Percentiles rank a stretch among this genome's conserved stretches.
Conservation (phyloP, 2,797 vertebrate species). For the Lagorchestes hirsutus region DNA sequence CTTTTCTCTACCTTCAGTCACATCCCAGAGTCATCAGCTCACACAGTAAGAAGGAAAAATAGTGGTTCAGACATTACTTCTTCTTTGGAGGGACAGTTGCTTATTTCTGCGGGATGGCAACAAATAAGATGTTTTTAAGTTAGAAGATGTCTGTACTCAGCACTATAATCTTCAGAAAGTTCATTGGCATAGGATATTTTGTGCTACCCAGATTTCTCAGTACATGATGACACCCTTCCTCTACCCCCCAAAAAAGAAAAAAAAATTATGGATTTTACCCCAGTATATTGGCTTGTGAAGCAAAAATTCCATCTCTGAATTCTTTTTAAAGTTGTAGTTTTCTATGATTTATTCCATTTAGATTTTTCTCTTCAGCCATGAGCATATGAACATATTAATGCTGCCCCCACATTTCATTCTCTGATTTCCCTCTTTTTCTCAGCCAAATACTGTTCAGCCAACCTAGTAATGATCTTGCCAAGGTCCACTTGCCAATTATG, state of each 20-base stretch:
- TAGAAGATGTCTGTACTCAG: not conserved
- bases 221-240: not conserved
- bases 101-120: not conserved
- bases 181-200: not conserved
- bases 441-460: conserved; percentile 49
- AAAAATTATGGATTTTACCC: not conserved
- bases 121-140: conserved; percentile 6
- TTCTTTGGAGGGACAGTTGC: not conserved
- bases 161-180: not conserved
- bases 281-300: not conserved
- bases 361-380: not conserved
- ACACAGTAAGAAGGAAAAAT: not conserved
- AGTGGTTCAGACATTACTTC: not conserved
- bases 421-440: conserved; percentile 56
- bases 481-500: conserved; percentile 66
- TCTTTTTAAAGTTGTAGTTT: not conserved
- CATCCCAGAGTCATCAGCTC: not conserved
- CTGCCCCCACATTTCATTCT: not conserved
- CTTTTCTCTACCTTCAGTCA: not conserved
- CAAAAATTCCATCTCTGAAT: not conserved
- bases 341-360: conserved; percentile 12
- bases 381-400: not conserved
- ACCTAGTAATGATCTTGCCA: conserved; percentile 66
- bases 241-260: not conserved
- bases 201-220: not conserved